Base-by-base conservation (phyloP, 2,888 invertebrate species). In the Cerastoderma edule region DNA sequence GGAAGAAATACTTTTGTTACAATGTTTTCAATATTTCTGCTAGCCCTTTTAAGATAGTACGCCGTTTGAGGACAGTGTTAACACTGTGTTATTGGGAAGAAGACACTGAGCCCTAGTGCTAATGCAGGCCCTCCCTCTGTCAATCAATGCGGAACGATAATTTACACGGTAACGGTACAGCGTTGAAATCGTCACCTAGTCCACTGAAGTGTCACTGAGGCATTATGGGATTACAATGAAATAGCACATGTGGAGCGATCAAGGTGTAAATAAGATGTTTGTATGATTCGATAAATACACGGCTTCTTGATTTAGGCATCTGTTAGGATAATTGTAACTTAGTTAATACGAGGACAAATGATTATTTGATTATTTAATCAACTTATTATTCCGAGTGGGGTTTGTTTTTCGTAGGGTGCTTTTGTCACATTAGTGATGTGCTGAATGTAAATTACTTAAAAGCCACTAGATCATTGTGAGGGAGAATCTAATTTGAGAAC, bases 191-290 rank as follows among this genome's bases (percentile, higher is more conserved):
- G 30, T 60, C 60, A 60, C 60, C 60, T 60, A 39, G 39, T 24
- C 33, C 39, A 33, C 33, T 60, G 60, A 39, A 60, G 60, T 60
- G 60, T 60, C 60, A 60, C 60, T 60, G n/a, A 60, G 39, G 60
- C 60, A 60, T 60, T 60, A 60, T 60, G 60, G 39, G 60, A 39
- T 60, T 60, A 39, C 60, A 60, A 60, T 60, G 60, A 60, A 60
- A 60, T 60, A 50, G 53, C 56, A 57, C 60, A 30, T 57, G 27
- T 33, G 63, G 24, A 44, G 28, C 10, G 28, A 48, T 32, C 27
- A 10, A 53, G 65, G 74, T 74, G 74, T 64, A 68, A 74, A 74
- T 69, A 46, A 67, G 68, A 48, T 56, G 68, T 67, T 64, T 27
- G 54, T 27, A 33, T 54, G 13, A 63, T 64, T 54, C 66, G 70